Percentiles rank a stretch among this genome's conserved stretches.
These are phyloP conservation scores for Platysteira castanea DNA, from an alignment of 2,113 vertebrate species.

Conservation along the genomic window DNA sequence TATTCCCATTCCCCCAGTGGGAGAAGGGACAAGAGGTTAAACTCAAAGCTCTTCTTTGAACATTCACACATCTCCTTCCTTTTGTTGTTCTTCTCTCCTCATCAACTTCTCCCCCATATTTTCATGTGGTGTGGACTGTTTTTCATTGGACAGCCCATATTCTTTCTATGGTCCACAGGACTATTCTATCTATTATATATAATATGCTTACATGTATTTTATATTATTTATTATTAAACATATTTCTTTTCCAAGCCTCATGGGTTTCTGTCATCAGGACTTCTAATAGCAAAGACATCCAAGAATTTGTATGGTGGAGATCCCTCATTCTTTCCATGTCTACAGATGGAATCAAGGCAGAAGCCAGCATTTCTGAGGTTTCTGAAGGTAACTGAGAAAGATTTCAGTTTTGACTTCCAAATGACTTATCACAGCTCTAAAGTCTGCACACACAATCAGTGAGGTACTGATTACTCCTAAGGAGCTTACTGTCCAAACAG, in stretches of 20 bases:
- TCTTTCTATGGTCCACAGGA: neutral
- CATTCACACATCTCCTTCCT: neutral
- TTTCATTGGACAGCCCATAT: neutral
- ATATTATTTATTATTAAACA: neutral
- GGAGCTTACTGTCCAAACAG: neutral
- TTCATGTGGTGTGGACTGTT: neutral
- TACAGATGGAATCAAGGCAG: neutral
- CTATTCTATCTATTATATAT: neutral
- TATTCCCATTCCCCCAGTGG: neutral
- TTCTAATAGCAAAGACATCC: neutral
- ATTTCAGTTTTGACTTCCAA: neutral
- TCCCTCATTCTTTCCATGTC: neutral
- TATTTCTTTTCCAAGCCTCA: neutral
- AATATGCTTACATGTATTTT: neutral
- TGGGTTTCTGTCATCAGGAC: neutral
- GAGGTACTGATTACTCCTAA: neutral
- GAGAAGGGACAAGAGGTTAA: neutral
- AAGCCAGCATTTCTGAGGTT: neutral
- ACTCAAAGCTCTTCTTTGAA: neutral
- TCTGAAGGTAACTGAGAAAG: neutral
- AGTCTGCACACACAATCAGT: rapidly evolving
- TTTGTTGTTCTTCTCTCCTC: neutral
- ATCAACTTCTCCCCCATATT: neutral
- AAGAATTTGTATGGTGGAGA: neutral
- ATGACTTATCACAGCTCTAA: neutral